Conservation (phyloP, 2,113 vertebrate species). For the Dicrurus megarhynchus region DNA sequence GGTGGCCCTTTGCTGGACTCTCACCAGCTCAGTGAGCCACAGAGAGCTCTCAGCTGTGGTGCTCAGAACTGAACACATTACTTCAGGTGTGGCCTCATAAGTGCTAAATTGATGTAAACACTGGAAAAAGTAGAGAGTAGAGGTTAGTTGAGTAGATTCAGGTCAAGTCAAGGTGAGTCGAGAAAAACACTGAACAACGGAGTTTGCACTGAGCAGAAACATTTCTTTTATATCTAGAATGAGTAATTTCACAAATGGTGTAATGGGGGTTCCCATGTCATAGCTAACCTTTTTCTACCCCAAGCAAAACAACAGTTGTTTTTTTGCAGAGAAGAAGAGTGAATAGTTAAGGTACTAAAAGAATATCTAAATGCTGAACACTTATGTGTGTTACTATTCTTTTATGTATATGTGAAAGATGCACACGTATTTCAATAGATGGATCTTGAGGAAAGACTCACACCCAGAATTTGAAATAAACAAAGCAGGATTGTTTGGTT, state of each 20-base stretch:
- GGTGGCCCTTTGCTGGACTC: background rate
- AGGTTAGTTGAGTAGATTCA: background rate
- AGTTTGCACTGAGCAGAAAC: background rate
- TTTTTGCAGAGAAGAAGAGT: background rate
- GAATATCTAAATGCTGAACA: background rate
- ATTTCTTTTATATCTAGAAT: background rate
- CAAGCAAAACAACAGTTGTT: background rate
- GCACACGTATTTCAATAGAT: background rate
- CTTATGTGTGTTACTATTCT: background rate
- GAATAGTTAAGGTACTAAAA: background rate
- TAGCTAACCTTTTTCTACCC: background rate
- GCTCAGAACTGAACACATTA: background rate
- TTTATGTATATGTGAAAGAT: background rate
- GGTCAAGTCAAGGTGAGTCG: fast-evolving
- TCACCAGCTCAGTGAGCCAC: background rate
- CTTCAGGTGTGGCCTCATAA: background rate
- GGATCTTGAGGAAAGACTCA: background rate
- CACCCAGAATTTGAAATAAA: background rate
- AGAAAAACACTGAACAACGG: background rate
- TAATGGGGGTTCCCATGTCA: background rate
- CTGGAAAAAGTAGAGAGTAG: background rate
- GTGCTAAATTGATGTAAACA: background rate
- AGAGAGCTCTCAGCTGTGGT: background rate
- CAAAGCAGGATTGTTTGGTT: background rate
- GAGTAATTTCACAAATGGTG: background rate